Percentiles rank a stretch among this genome's conserved stretches.
Evolutionary conservation across 2,797 vertebrate genomes (phyloP).

Genomic region (Euthynnus affinis): DNA sequence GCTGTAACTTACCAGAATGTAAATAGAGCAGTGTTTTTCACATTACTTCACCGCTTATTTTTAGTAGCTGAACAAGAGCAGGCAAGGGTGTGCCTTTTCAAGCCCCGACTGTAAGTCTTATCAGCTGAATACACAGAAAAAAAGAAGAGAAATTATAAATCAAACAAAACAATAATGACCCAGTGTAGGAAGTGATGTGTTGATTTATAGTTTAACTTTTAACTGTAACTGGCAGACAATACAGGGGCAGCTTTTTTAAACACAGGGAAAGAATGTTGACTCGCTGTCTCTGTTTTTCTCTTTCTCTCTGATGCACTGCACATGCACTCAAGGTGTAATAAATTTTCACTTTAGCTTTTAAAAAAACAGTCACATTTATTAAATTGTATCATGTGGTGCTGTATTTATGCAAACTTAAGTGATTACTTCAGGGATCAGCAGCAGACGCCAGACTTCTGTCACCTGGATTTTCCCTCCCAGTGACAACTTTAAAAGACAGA

Average conservation of each 20-base stretch:
- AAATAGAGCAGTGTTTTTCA: constrained; percentile 85
- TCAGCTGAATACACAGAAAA: constrained; percentile 75
- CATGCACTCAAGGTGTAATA: constrained; percentile 20
- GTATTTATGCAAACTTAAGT: constrained; percentile 10
- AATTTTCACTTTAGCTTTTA: constrained; percentile 3
- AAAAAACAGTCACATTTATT: neutral
- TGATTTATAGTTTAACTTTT: constrained; percentile 66
- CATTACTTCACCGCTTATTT: constrained; percentile 86
- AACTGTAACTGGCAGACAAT: constrained; percentile 65
- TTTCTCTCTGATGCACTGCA: constrained; percentile 22
- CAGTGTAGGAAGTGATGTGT: constrained; percentile 74
- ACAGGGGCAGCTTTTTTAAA: constrained; percentile 55
- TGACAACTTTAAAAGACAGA: constrained; percentile 3
- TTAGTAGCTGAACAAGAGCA: constrained; percentile 84
- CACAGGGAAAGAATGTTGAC: constrained; percentile 56
- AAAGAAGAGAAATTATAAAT: constrained; percentile 66
- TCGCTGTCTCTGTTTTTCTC: constrained; percentile 44
- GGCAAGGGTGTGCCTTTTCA: constrained; percentile 76
- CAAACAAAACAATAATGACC: constrained; percentile 72
- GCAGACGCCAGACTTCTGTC: constrained; percentile 4
- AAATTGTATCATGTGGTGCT: neutral
- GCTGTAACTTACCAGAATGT: constrained; percentile 82
- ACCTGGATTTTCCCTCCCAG: neutral
- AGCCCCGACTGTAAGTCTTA: constrained; percentile 72
- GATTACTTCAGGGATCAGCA: constrained; percentile 6